Evolutionary conservation across 1,140 invertebrate genomes (phyloP), one percentile per base, ranked within the genome.

Genomic region (Liolophura sinensis): DNA sequence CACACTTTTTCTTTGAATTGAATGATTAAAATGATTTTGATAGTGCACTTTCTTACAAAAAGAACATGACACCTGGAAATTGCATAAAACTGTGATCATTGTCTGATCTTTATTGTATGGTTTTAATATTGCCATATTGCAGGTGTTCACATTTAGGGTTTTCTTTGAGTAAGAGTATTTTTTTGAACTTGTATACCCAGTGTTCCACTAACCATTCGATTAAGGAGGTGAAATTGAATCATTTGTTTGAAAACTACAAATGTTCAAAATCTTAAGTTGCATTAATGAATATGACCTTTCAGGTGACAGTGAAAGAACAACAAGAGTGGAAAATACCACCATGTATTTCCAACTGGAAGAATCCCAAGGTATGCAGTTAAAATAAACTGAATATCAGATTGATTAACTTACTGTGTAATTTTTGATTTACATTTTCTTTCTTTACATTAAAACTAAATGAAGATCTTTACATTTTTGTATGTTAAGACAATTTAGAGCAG

Each of bases 291-390:
- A 48, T 7, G 12, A 75, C 46, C 59, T 20, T 71, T 46, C 59
- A 83, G 83, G 93, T 97, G 0, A 98, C 97, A 7, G 96, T 97
- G 0, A 98, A 98, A 84, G 97, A 99, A 83, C 97, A 99, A 81
- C 93, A 97, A 70, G 97, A 99, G 84, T 99, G 98, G 98, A 99
- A 99, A 86, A 98, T 99, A 74, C 98, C 98, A 20, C 98, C 98
- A 0, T 99, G 97, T 80, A 98, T 99, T 70, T 97, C 95, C 16
- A 99, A 99, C 80, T 99, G 97, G 97, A 99, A 99, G 85, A 99
- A 99, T 82, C 93, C 96, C 3, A 88, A 98, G 95, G 85, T 82
- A 68, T 70, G 62, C 60, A 49, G 40, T 52, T 27, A 40, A 22
- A n/a, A 56, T 1, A 57, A 20, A 9, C 1, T 25, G 12, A 60